phyloP scores from a whole-genome alignment of 2,797 vertebrate genomes.

The Oryzias dopingdopingensis region DNA sequence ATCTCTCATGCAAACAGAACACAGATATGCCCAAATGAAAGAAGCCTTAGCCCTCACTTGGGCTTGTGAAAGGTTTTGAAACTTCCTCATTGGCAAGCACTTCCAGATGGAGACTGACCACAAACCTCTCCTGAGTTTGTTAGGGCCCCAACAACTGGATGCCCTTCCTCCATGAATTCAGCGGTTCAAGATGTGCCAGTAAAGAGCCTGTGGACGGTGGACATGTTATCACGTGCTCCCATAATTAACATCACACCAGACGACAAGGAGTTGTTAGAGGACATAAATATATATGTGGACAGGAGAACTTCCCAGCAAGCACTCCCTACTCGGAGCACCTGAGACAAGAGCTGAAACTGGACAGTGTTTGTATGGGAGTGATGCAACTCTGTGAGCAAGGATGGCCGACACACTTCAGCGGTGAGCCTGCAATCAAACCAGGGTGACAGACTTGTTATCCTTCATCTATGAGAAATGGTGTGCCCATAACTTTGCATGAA shows the following conservation, averaged over 20 bases:
- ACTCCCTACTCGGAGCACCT: neutral
- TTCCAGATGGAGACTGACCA: neutral
- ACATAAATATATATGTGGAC: neutral
- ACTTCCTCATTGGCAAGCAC: neutral
- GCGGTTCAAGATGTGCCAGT: neutral
- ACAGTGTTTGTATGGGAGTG: neutral
- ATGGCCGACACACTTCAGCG: neutral
- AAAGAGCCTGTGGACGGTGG: neutral
- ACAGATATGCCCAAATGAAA: neutral
- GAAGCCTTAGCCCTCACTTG: neutral
- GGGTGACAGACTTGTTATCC: neutral
- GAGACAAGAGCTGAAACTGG: neutral
- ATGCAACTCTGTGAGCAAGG: neutral
- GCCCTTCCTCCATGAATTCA: neutral
- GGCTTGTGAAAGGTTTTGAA: neutral
- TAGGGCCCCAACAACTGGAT: neutral
- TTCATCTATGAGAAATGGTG: neutral
- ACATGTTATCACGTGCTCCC: no score
- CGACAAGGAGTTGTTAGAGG: neutral
- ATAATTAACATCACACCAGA: neutral
- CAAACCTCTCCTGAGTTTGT: neutral
- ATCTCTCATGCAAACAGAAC: neutral
- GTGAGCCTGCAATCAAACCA: neutral
- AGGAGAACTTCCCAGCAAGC: neutral
- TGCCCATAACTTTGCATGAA: neutral